phyloP scores from a whole-genome alignment of 2,888 invertebrate genomes.

The Zele albiditarsus region DNA sequence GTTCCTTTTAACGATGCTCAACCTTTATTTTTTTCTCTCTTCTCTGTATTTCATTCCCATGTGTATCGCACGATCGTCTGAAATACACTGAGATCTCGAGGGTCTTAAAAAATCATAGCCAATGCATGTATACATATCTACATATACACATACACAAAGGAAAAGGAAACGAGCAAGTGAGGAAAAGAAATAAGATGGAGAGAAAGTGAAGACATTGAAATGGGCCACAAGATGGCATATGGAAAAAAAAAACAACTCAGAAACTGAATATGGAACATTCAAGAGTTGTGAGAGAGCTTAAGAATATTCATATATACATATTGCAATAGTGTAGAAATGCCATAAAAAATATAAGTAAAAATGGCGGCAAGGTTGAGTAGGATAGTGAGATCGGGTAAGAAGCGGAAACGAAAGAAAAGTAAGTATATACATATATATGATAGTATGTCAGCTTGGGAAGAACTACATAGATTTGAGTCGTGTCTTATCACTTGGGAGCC shows the following conservation, averaged over 20 bases:
- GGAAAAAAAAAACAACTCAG: neutral
- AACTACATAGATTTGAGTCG: slow-evolving; percentile 65
- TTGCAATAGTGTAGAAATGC: neutral
- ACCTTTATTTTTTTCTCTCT: neutral
- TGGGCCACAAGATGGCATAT: neutral
- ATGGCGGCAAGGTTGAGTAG: neutral
- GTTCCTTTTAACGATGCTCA: neutral
- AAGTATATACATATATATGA: slow-evolving; percentile 12
- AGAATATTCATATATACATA: neutral
- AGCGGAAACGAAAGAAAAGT: neutral
- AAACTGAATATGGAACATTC: slow-evolving; percentile 16
- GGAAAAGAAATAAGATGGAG: slow-evolving; percentile 1
- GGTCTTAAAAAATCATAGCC: slow-evolving; percentile 22
- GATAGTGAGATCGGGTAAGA: neutral
- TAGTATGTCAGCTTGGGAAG: slow-evolving; percentile 33
- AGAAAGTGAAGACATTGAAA: slow-evolving; percentile 15
- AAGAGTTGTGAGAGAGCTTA: neutral
- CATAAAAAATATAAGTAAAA: neutral
- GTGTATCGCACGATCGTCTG: slow-evolving; percentile 14
- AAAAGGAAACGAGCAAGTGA: slow-evolving; percentile 2
- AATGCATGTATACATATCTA: neutral
- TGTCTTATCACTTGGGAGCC: slow-evolving; percentile 65
- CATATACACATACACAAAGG: neutral
- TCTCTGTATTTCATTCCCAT: neutral
- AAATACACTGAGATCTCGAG: slow-evolving; percentile 19